These are phyloP conservation scores for Leucania comma DNA, from an alignment of 2,888 invertebrate species.

Conservation along the genomic window DNA sequence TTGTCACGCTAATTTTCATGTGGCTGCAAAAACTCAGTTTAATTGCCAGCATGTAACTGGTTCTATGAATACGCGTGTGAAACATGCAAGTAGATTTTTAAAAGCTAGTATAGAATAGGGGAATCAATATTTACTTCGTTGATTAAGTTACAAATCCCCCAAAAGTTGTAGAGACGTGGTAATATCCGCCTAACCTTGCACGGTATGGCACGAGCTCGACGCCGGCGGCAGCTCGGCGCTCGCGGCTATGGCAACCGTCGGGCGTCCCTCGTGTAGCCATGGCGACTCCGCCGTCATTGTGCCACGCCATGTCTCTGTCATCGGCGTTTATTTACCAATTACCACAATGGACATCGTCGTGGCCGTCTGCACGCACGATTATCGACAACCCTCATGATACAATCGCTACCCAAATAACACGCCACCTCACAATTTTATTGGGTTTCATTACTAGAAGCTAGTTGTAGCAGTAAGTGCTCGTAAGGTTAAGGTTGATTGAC, in stretches of 20 bases:
- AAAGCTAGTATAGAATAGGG: constrained; percentile 24
- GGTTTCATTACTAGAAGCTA: constrained; percentile 55
- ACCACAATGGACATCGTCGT: constrained; percentile 74
- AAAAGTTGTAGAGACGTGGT: constrained; percentile 58
- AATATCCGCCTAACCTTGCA: constrained; percentile 71
- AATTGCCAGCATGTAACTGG: background rate
- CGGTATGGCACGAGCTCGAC: constrained; percentile 73
- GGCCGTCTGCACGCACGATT: constrained; percentile 70
- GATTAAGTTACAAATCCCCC: constrained; percentile 69
- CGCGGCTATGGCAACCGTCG: constrained; percentile 73
- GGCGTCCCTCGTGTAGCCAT: constrained; percentile 81
- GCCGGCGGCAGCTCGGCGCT: constrained; percentile 31
- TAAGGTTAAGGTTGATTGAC: constrained; percentile 72
- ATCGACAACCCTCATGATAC: constrained; percentile 67
- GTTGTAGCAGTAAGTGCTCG: constrained; percentile 46
- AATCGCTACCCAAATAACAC: constrained; percentile 55
- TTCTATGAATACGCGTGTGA: background rate
- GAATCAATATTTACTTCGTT: constrained; percentile 66
- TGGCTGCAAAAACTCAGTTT: background rate
- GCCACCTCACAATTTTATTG: constrained; percentile 41
- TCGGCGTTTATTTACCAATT: constrained; percentile 82
- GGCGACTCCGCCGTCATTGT: constrained; percentile 69
- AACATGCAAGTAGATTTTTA: constrained; percentile 17
- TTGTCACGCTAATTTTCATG: constrained; percentile 32
- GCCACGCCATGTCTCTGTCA: constrained; percentile 71